Base-by-base conservation (phyloP, 2,888 invertebrate genomes). In the Nematopogon swammerdamellus region DNA sequence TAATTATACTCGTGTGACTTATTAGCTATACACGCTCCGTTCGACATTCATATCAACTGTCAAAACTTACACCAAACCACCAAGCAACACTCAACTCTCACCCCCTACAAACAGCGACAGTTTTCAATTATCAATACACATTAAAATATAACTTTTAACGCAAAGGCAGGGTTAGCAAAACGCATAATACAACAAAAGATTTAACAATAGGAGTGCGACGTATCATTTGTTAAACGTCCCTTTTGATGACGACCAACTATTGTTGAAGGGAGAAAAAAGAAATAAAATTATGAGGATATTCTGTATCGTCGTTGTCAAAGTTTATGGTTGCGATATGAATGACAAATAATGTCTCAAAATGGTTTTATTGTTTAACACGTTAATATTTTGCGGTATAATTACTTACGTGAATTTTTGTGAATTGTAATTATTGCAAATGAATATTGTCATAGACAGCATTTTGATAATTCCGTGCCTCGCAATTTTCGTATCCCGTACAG, bases 221-320 rank as follows among this genome's bases (percentile, higher is more conserved):
- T 76, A 74, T 77, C 77, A 77, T 79, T 79, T 79, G 77, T 76
- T 72, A 76, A 75, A 72, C 71, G 75, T 75, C 75, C 76, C 75
- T 76, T 72, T 69, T 68, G 72, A 72, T 67, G 72, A 70, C 67
- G 72, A 67, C 67, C 67, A 50, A 70, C 73, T 74, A 75, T 77
- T 77, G 74, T 71, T 69, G 62, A 64, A 64, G 68, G 68, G 59
- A 58, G 58, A 58, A 56, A 62, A 63, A 59, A 61, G 63, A 65
- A 65, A 44, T 44, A 25, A 25, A 58, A 59, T 59, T 58, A 56
- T 59, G 60, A 65, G 62, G 63, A 61, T 62, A 61, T 64, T 68
- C 66, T 62, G 67, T 63, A 54, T 52, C 43, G 52, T 60, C 58
- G 60, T 51, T 59, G n/a, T 25, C 29, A 29, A 29, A 25, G 17